Base-by-base conservation (phyloP, 1,140 invertebrate genomes). In the Heliconius melpomene region DNA sequence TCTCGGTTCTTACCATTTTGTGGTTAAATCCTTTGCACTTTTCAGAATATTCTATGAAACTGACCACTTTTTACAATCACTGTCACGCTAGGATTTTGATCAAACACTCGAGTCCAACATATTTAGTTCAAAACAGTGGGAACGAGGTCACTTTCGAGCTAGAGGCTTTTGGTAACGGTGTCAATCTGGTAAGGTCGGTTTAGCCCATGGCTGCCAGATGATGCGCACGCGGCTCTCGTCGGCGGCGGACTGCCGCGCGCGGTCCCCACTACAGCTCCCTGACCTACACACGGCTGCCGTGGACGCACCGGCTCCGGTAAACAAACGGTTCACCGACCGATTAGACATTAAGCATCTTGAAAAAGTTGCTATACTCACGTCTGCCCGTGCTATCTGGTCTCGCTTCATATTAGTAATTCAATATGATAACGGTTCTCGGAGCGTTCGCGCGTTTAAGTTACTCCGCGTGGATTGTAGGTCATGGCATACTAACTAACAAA, bases 291-390 rank as follows among this genome's bases (percentile, higher is more conserved):
- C 78, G 80, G 83, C 79, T 84, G 81, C 79, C 80, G 84, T 84
- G 75, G 85, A 79, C 77, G 84, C 87, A 84, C 78, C 87, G 88
- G 82, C 88, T 90, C 86, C 88, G 88, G 92, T 93, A 94, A 93
- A 94, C 91, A 94, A 93, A 92, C 91, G 91, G 92, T 93, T 94
- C 91, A 93, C 82, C 91, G 91, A 93, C 90, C 92, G 91, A 94
- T 93, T 92, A 90, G 84, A 86, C 71, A 84, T 85, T 79, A 75
- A 83, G 78, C 77, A 85, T 88, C 82, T 83, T 85, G 77, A 85
- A 87, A 86, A 88, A 87, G 85, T 79, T 84, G 83, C 79, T 79
- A 29, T 74, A 82, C 73, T 72, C 78, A 78, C 80, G 80, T 71
- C 78, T 78, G 86, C 79, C 87, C 79, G 29, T 66, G 73, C 78